phyloP scores from a whole-genome alignment of 2,113 vertebrate genomes.

The Dicerorhinus sumatrensis region DNA sequence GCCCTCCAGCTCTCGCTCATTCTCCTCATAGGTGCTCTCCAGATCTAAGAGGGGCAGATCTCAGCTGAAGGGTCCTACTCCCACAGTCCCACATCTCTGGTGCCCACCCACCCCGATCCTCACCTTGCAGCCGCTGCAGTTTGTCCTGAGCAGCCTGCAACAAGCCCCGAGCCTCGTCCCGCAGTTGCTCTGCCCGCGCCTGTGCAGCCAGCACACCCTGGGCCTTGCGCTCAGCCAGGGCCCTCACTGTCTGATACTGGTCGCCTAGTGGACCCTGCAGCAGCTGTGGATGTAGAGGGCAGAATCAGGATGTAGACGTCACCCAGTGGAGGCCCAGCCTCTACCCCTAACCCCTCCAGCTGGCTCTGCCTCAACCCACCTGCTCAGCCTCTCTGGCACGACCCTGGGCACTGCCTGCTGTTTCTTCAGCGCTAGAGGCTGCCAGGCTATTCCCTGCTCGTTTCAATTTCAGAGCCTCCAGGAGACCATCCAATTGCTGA shows the following conservation, averaged over 20 bases:
- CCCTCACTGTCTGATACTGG: conserved; percentile 92
- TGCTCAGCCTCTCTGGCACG: conserved; percentile 95
- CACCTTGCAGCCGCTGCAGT: conserved; percentile 93
- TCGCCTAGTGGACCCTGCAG: conserved; percentile 93
- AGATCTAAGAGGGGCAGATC: conserved; percentile 86
- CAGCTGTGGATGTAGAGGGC: conserved; percentile 84
- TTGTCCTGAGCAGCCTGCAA: conserved; percentile 93
- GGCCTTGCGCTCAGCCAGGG: conserved; percentile 93
- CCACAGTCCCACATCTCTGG: neutral
- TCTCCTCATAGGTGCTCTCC: conserved; percentile 94
- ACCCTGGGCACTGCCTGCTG: conserved; percentile 90
- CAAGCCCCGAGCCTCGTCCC: conserved; percentile 93
- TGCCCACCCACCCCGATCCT: neutral
- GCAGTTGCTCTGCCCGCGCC: conserved; percentile 91
- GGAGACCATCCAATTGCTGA: conserved; percentile 88
- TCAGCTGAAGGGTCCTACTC: neutral
- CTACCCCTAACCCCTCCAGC: neutral
- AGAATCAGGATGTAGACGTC: neutral
- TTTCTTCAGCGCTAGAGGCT: conserved; percentile 93
- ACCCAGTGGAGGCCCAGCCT: neutral
- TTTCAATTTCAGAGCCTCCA: conserved; percentile 93
- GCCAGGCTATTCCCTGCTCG: conserved; percentile 95
- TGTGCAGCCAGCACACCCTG: conserved; percentile 91
- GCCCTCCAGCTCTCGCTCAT: conserved; percentile 92
- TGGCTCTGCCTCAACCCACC: conserved; percentile 80